These are phyloP conservation scores for Baryphthengus martii DNA, from an alignment of 2,113 vertebrate species.

Conservation along the genomic window DNA sequence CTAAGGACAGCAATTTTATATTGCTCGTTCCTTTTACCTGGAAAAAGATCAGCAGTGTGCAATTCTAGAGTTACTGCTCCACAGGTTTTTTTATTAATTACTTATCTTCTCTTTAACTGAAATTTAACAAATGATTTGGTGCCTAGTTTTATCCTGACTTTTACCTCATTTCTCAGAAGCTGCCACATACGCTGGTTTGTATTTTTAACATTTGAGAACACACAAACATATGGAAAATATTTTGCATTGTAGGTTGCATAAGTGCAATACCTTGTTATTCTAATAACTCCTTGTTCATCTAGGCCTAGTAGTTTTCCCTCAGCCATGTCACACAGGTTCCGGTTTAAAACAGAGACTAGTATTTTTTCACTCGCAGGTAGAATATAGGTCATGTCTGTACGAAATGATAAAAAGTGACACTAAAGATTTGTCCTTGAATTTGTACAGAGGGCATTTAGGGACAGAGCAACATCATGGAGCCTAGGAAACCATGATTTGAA, in stretches of 20 bases:
- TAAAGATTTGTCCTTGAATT: background rate
- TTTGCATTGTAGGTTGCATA: background rate
- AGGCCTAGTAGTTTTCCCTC: background rate
- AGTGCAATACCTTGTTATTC: background rate
- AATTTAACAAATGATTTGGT: background rate
- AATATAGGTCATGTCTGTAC: background rate
- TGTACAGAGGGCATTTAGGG: background rate
- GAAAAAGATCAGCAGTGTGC: background rate
- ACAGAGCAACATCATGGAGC: background rate
- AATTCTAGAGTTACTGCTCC: background rate
- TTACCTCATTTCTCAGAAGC: background rate
- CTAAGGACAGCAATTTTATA: background rate
- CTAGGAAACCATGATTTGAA: accelerated
- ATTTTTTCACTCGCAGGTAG: background rate
- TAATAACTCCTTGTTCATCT: background rate
- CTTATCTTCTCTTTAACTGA: background rate
- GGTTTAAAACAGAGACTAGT: background rate
- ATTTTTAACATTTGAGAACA: background rate
- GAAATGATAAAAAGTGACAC: background rate
- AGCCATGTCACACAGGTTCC: background rate
- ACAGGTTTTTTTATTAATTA: background rate
- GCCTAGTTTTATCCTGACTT: background rate
- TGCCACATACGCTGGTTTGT: background rate
- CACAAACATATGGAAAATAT: background rate
- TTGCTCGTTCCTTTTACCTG: background rate